Conservation (phyloP, 2,888 invertebrate species). For the Pseudococcus longispinus region DNA sequence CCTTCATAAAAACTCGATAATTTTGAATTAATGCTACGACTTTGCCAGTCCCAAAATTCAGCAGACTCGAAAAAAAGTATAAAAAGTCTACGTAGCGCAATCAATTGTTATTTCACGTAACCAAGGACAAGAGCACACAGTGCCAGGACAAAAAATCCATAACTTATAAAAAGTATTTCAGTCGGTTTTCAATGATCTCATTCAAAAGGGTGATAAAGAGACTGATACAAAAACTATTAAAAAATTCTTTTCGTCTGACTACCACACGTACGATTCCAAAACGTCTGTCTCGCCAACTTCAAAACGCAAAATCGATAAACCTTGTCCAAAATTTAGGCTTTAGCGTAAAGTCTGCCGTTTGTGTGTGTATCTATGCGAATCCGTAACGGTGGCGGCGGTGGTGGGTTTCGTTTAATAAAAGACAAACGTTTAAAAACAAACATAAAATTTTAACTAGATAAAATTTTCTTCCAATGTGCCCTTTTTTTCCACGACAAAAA, state of each 20-base stretch:
- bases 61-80: no score
- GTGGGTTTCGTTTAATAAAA: background rate
- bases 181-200: no score
- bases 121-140: no score
- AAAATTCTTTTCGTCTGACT: background rate
- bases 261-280: background rate
- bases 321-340: background rate
- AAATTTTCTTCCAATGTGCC: slow-evolving; percentile 5
- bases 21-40: no score
- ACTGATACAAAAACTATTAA: background rate
- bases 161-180: no score
- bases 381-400: background rate
- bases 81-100: no score
- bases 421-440: slow-evolving; percentile 6
- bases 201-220: no score
- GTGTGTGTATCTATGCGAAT: background rate
- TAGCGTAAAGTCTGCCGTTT: background rate
- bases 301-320: background rate
- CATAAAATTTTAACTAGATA: background rate
- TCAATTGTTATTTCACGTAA: no score
- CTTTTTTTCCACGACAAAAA: slow-evolving; percentile 3
- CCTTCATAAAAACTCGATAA: no score
- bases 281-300: background rate
- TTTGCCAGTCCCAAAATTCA: no score
- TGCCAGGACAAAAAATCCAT: no score